Evolutionary conservation across 2,113 vertebrate species (phyloP).

Genomic region (Solea solea): DNA sequence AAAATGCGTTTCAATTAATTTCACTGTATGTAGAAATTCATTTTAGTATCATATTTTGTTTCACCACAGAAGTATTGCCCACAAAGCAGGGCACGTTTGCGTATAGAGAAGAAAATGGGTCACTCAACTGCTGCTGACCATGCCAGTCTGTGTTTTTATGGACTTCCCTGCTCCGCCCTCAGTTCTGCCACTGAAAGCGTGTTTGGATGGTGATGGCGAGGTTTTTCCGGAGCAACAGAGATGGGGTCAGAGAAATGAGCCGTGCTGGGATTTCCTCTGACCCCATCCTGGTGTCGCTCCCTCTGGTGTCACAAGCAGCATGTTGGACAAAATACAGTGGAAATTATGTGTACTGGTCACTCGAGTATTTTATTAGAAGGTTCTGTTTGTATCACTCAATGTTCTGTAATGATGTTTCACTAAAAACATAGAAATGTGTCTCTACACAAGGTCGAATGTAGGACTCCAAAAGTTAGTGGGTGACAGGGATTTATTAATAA

Average conservation of each 20-base stretch:
- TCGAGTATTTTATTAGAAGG: neutral
- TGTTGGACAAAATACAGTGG: conserved; percentile 18
- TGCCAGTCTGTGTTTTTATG: conserved; percentile 16
- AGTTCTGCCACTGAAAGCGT: conserved; percentile 5
- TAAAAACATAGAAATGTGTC: neutral
- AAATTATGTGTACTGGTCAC: conserved; percentile 29
- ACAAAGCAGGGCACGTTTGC: neutral
- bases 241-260: conserved; percentile 52
- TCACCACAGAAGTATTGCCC: neutral
- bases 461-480: too few relatives aligned
- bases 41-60: neutral
- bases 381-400: conserved; percentile 1
- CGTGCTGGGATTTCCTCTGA: conserved; percentile 74
- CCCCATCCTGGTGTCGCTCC: conserved; percentile 70
- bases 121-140: conserved; percentile 22
- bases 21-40: too few relatives aligned
- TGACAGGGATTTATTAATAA: too few relatives aligned
- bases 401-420: neutral
- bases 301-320: conserved; percentile 2
- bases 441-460: too few relatives aligned
- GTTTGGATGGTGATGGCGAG: conserved; percentile 22
- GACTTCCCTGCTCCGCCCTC: conserved; percentile 1
- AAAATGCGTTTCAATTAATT: too few relatives aligned
- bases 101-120: conserved; percentile 10
- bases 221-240: conserved; percentile 52